Conservation (phyloP, 2,113 vertebrate genomes). For the Rutilus rutilus region DNA sequence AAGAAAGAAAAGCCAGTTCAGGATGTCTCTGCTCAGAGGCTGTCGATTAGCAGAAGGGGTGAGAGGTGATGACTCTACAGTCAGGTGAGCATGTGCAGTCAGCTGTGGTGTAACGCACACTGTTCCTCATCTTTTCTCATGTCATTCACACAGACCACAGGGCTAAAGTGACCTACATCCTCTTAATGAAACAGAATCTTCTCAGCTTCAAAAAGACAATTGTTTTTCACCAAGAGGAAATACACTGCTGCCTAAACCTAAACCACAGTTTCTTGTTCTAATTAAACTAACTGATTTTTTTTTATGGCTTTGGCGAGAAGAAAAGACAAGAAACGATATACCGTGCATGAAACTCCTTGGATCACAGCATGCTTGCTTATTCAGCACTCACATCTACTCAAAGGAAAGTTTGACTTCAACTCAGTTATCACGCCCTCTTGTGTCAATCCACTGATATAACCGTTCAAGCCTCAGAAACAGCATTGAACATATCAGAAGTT, state of each 20-base stretch:
- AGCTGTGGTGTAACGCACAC: not conserved
- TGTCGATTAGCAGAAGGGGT: conserved; percentile 9
- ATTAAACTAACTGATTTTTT: not conserved
- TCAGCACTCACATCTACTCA: not conserved
- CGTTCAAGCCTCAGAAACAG: not conserved
- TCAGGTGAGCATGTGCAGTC: conserved; percentile 30
- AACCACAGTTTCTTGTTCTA: not conserved
- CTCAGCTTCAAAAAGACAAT: not conserved
- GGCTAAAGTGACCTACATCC: not conserved
- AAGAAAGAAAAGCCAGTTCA: conserved; percentile 2
- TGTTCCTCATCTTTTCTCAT: conserved; percentile 6
- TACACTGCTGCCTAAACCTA: not conserved
- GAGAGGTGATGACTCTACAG: conserved; percentile 16
- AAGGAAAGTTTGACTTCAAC: conserved; percentile 9
- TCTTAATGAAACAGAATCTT: conserved; percentile 17
- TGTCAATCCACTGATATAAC: conserved; percentile 42
- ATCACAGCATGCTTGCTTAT: not conserved
- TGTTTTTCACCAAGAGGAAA: not conserved
- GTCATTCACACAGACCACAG: not conserved
- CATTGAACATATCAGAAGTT: too few species aligned
- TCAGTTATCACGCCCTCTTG: conserved; percentile 53
- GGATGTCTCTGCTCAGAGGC: conserved; percentile 1
- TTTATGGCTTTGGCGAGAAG: not conserved
- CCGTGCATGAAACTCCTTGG: not conserved
- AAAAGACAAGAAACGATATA: not conserved